Evolutionary conservation across 2,113 vertebrate genomes (phyloP).

Genomic region (Theristicus caerulescens): DNA sequence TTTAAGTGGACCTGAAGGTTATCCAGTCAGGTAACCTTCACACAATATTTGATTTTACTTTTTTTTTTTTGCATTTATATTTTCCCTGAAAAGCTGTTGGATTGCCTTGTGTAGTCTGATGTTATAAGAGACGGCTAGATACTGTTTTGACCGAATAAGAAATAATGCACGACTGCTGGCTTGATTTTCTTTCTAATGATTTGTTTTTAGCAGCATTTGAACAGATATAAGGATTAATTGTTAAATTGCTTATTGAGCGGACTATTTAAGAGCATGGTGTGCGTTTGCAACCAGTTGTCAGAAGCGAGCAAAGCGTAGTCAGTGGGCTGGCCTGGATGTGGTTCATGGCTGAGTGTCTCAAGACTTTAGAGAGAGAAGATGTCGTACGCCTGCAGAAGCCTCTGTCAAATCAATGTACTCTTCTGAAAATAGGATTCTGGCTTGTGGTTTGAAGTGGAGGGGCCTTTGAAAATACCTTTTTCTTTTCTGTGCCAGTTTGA

Average conservation of each 20-base stretch:
- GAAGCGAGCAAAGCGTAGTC: background rate
- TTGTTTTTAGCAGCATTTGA: background rate
- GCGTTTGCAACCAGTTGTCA: background rate
- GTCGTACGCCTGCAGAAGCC: background rate
- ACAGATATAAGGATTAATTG: background rate
- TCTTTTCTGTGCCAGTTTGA: background rate
- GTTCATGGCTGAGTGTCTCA: background rate
- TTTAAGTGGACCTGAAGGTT: background rate
- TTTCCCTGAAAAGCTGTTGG: background rate
- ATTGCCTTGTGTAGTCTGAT: background rate
- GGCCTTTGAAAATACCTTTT: background rate
- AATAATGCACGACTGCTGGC: background rate
- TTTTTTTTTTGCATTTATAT: accelerated
- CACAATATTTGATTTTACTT: background rate
- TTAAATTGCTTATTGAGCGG: background rate
- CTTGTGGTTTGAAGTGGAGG: background rate
- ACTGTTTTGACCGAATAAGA: background rate
- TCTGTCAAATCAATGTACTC: accelerated
- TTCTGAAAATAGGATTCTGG: background rate
- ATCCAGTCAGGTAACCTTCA: background rate
- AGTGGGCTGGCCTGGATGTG: background rate
- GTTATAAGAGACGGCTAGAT: accelerated
- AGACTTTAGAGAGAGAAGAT: background rate
- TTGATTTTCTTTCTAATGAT: background rate
- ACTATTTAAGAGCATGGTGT: too few species aligned